Evolutionary conservation across 2,888 invertebrate genomes (phyloP), one percentile per base, ranked within the genome.

Genomic region (Trissolcus brochymenae): DNA sequence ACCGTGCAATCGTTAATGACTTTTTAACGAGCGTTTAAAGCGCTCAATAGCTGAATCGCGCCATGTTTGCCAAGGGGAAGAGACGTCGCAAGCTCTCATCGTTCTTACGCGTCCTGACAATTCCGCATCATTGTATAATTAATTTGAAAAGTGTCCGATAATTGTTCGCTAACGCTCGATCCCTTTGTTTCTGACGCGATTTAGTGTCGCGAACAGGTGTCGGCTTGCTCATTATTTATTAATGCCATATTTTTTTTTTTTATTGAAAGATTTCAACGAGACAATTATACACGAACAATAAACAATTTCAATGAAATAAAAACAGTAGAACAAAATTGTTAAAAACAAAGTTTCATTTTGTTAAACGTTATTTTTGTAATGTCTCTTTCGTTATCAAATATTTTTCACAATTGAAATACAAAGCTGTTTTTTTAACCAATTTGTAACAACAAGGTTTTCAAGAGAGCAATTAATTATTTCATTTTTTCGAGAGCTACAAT

Each of bases 21-120:
- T 79, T 82, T 83, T 82, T 82, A 84, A 84, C 80, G 81, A 83
- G 82, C 81, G 76, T 79, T 80, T 75, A 75, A 81, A 80, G 53
- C 64, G 50, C 64, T 65, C 64, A 72, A 72, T 65, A 59, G 49
- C 54, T 64, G 71, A 71, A 71, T 71, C 41, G 55, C 25, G 16
- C 11, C 53, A 54, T 68, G 60, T 68, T 19, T 53, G 60, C 55
- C 59, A 35, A 53, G 60, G 46, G 35, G 49, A n/a, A 57, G 16
- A 19, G 56, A 19, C 21, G 43, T 25, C 35, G 40, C 21, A 16
- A 50, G n/a, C 13, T 14, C 53, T 59, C 40, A 16, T 35, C 49
- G 55, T 70, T 62, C 56, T 55, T 61, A 46, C 19, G 17, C 13
- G 11, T n/a, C 49, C 49, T 64, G 55, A 64, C 59, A 72, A 72